Evolutionary conservation across 2,888 invertebrate genomes (phyloP), one percentile per base, ranked within the genome.

Genomic region (Aphidoletes aphidimyza): DNA sequence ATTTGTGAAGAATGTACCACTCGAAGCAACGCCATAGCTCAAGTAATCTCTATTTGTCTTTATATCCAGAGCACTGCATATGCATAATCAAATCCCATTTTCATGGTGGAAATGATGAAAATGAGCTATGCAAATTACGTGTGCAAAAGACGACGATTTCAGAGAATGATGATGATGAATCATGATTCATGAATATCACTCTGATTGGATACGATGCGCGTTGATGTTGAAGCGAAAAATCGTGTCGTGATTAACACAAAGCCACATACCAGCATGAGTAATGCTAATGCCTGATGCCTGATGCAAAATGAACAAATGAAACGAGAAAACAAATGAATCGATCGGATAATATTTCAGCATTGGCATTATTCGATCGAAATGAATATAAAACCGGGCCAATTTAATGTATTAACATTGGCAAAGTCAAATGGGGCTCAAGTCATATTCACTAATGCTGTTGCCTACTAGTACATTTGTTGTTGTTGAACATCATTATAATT

Each of bases 161-260:
- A n/a, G n/a, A n/a, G n/a, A n/a, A n/a, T n/a, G n/a, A n/a, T n/a
- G 34, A 69, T 69, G 69, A 69, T 69, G 69, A 30, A 69, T 69
- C 69, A 69, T 69, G 69, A 30, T 30, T 69, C 69, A 69, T 69
- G 69, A 69, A 69, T 69, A 69, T 69, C n/a, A n/a, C n/a, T n/a
- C 8, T 69, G 69, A 69, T 69, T 69, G 69, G 34, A 69, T 69
- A 8, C 0, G 26, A 5, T 6, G 34, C 30, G 34, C 30, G 14
- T 14, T 30, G 30, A 47, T n/a, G 26, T 69, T 14, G 30, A 69
- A 42, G 42, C 11, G 11, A 17, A 47, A 54, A 54, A 54, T 54
- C 26, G 54, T 54, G 54, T 19, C 26, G 26, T 54, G 54, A 54
- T 26, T 54, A 54, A 26, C 47, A 17, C 47, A 47, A 17, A 2